phyloP scores from a whole-genome alignment of 2,888 invertebrate species.

The Mythimna ferrago region DNA sequence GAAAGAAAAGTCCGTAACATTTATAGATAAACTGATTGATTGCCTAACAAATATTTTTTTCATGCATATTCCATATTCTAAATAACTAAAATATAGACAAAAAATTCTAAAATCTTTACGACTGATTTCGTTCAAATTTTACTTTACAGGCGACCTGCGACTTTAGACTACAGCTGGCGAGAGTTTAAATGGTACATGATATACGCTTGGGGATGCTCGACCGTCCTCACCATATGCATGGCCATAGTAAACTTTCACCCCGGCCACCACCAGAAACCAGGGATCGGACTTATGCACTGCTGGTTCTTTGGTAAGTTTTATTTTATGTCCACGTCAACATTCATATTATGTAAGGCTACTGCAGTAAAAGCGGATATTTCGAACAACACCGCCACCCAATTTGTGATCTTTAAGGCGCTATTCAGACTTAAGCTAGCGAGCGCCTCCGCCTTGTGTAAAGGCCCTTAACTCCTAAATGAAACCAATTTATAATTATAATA shows the following conservation, averaged over 20 bases:
- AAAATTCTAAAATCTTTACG: too few species aligned
- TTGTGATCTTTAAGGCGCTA: neutral
- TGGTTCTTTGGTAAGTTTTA: slow-evolving; percentile 91
- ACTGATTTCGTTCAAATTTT: neutral
- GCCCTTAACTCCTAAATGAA: neutral
- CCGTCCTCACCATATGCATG: slow-evolving; percentile 87
- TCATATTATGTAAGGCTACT: neutral
- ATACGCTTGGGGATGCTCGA: slow-evolving; percentile 91
- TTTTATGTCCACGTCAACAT: neutral
- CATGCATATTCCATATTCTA: too few species aligned
- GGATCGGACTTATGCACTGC: slow-evolving; percentile 91
- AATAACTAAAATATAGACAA: too few species aligned
- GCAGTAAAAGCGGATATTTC: neutral
- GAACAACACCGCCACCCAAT: neutral
- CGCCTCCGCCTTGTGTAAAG: neutral
- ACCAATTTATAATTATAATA: too few species aligned
- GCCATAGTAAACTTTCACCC: slow-evolving; percentile 89
- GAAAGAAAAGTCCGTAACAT: too few species aligned
- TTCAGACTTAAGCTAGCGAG: neutral
- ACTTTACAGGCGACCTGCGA: slow-evolving; percentile 75
- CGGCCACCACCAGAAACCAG: slow-evolving; percentile 88
- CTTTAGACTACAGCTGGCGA: slow-evolving; percentile 89
- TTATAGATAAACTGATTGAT: too few species aligned
- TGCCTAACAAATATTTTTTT: too few species aligned
- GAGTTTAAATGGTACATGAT: slow-evolving; percentile 89